Percentiles rank a stretch among this genome's conserved stretches.
Evolutionary conservation across 2,113 vertebrate genomes (phyloP).

Genomic region (Nipponia nippon): DNA sequence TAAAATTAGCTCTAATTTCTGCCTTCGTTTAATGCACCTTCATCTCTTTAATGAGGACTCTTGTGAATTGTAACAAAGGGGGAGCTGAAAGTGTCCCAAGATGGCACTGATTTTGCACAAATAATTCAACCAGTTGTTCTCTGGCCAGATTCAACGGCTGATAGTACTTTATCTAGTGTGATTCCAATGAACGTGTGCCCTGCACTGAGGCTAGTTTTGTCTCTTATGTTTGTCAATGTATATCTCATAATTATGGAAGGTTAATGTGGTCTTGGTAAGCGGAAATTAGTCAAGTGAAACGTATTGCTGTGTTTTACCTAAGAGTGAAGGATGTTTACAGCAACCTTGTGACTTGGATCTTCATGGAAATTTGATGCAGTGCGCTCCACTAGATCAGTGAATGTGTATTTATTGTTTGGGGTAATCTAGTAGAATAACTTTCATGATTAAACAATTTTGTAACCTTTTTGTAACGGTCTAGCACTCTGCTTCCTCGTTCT

Average conservation of each 20-base stretch:
- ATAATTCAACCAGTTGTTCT: neutral
- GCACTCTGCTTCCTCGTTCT: neutral
- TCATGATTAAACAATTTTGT: neutral
- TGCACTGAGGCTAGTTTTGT: neutral
- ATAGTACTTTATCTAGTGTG: neutral
- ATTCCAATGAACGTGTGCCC: rapidly evolving
- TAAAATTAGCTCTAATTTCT: conserved; percentile 16
- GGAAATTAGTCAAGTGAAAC: neutral
- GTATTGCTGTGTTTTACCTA: neutral
- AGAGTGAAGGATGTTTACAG: neutral
- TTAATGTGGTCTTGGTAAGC: neutral
- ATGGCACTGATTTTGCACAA: neutral
- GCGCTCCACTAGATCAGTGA: neutral
- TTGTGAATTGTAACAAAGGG: neutral
- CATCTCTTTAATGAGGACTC: conserved; percentile 18
- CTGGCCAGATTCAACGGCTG: neutral
- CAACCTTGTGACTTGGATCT: neutral
- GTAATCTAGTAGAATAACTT: neutral
- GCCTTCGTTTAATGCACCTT: conserved; percentile 17
- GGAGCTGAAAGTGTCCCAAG: neutral
- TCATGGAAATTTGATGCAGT: neutral
- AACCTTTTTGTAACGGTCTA: neutral
- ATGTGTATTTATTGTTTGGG: neutral
- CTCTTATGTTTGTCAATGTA: neutral
- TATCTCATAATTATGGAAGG: neutral